Evolutionary conservation across 2,113 vertebrate species (phyloP).

Genomic region (Paradoxurus hermaphroditus): DNA sequence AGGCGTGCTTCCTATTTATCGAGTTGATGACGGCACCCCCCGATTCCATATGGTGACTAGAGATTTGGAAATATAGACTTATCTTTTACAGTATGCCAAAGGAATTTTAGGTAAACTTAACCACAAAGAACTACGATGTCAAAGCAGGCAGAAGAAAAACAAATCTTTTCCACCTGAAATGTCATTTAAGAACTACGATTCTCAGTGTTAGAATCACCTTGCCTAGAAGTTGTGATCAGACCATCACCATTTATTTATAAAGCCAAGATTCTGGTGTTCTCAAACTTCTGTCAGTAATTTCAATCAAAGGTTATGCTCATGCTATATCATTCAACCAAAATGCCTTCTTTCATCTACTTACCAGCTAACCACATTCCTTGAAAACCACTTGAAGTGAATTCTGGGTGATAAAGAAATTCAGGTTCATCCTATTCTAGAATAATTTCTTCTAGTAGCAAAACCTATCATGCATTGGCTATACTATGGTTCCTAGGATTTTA

Average conservation of each 20-base stretch:
- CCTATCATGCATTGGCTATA: background rate
- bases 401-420: background rate
- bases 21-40: background rate
- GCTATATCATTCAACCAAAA: background rate
- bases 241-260: background rate
- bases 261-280: background rate
- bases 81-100: constrained; percentile 35
- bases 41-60: background rate
- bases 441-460: background rate
- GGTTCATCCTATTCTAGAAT: background rate
- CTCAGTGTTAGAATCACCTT: background rate
- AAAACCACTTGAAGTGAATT: background rate
- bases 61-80: constrained; percentile 46
- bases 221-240: background rate
- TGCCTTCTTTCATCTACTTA: background rate
- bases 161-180: background rate
- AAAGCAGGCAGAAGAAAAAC: constrained; percentile 50
- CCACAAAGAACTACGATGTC: constrained; percentile 60
- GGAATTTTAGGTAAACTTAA: constrained; percentile 55
- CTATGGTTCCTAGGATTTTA: background rate
- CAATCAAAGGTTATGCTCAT: background rate
- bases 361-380: background rate
- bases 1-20: constrained; percentile 37
- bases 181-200: background rate
- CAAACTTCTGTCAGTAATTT: background rate